Conservation (phyloP, 2,888 invertebrate genomes). For the Ennomos erosarius region DNA sequence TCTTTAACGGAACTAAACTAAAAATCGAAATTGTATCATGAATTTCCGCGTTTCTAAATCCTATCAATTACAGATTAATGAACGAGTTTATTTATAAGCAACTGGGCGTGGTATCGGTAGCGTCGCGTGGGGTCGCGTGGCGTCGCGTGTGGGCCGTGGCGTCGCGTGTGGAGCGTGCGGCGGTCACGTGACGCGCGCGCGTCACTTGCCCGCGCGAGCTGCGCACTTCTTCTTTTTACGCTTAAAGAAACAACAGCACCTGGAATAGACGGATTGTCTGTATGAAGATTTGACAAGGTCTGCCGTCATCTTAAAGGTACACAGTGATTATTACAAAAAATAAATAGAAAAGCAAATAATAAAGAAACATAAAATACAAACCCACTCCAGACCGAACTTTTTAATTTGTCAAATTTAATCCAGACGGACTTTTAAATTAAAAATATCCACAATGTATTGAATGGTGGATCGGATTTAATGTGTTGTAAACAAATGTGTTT, state of each 20-base stretch:
- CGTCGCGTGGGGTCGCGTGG: constrained; percentile 22
- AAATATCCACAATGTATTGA: too few relatives aligned
- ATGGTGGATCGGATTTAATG: too few relatives aligned
- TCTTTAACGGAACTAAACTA: constrained; percentile 1
- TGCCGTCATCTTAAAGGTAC: constrained; percentile 66
- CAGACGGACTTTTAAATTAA: too few relatives aligned
- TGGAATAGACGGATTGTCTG: constrained; percentile 87
- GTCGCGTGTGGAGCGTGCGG: constrained; percentile 19
- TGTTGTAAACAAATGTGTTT: too few relatives aligned
- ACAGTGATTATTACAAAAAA: constrained; percentile 1
- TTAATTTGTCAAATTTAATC: too few relatives aligned
- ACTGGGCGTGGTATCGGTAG: constrained; percentile 21
- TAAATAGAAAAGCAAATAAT: constrained; percentile 7
- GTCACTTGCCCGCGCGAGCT: constrained; percentile 95
- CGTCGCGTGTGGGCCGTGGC: constrained; percentile 14
- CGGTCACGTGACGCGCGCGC: constrained; percentile 73
- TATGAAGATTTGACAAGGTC: constrained; percentile 83
- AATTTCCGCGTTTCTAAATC: too few relatives aligned
- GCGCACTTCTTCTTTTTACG: constrained; percentile 99
- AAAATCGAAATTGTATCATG: too few relatives aligned
- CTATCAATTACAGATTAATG: too few relatives aligned
- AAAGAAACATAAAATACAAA: constrained; percentile 9
- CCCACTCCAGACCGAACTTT: not conserved
- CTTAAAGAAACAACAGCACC: constrained; percentile 99
- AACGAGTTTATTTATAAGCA: constrained; percentile 6